Evolutionary conservation across 2,113 vertebrate genomes (phyloP).

Genomic region (Cryptomyrus ogoouensis): DNA sequence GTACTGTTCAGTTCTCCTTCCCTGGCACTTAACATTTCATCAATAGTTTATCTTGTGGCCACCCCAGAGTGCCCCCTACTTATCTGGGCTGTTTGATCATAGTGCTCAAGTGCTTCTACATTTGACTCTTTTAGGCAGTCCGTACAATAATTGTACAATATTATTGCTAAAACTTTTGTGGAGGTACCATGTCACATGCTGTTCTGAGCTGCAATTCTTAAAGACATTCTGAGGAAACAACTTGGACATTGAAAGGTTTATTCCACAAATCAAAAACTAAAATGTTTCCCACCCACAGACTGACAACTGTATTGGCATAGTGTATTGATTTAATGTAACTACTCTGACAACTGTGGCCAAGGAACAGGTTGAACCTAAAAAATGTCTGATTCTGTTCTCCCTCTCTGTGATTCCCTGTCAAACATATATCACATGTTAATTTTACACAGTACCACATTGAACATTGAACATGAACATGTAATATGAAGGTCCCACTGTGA

Average conservation of each 20-base stretch:
- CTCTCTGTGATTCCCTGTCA: background rate
- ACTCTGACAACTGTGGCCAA: background rate
- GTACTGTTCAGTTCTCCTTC: too few species aligned
- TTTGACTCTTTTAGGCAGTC: background rate
- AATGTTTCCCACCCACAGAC: background rate
- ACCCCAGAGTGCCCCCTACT: too few species aligned
- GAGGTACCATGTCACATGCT: background rate
- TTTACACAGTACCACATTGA: background rate
- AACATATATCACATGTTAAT: background rate
- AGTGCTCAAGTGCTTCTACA: background rate
- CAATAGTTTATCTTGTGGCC: too few species aligned
- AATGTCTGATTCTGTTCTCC: background rate
- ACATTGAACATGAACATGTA: too few species aligned
- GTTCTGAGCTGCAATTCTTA: background rate
- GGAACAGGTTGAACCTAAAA: background rate
- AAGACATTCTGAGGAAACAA: background rate
- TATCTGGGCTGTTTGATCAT: background rate
- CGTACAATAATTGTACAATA: background rate
- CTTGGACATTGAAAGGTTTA: background rate
- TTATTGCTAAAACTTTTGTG: background rate
- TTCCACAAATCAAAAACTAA: background rate
- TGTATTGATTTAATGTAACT: background rate
- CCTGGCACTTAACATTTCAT: too few species aligned
- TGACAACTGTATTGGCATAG: background rate
- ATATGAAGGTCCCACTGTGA: background rate